Conservation (phyloP, 2,888 invertebrate species). For the Ptilodon capucinus region DNA sequence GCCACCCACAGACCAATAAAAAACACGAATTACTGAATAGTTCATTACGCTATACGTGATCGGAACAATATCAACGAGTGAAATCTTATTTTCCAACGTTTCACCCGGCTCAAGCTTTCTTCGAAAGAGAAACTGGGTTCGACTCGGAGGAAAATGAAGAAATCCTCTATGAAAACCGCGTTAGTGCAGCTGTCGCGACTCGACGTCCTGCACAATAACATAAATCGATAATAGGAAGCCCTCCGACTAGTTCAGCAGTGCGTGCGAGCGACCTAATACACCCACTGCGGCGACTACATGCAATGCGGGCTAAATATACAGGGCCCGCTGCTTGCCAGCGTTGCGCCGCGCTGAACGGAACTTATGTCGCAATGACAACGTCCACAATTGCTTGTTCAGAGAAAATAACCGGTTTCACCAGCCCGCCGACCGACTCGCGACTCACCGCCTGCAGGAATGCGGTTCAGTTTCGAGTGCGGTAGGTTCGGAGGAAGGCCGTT, state of each 20-base stretch:
- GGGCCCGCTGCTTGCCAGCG: slow-evolving; percentile 58
- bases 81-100: slow-evolving; percentile 68
- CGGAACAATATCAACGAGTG: slow-evolving; percentile 51
- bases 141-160: slow-evolving; percentile 56
- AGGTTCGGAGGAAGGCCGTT: slow-evolving; percentile 62
- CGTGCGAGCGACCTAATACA: slow-evolving; percentile 81
- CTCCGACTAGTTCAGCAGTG: slow-evolving; percentile 82
- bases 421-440: slow-evolving; percentile 41
- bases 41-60: slow-evolving; percentile 25
- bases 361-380: slow-evolving; percentile 74
- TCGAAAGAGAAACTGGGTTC: slow-evolving; percentile 65
- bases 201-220: slow-evolving; percentile 67
- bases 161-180: slow-evolving; percentile 60
- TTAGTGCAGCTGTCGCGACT: slow-evolving; percentile 50
- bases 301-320: slow-evolving; percentile 82
- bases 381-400: slow-evolving; percentile 72
- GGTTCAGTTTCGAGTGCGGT: slow-evolving; percentile 41
- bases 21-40: slow-evolving; percentile 33
- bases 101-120: slow-evolving; percentile 65
- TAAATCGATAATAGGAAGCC: slow-evolving; percentile 81
- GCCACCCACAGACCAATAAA: slow-evolving; percentile 5
- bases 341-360: slow-evolving; percentile 58
- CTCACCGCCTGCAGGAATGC: slow-evolving; percentile 40
- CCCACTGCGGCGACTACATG: slow-evolving; percentile 71
- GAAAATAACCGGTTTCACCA: slow-evolving; percentile 69